Conservation (phyloP, 2,888 invertebrate genomes). For the Cantharis lateralis region DNA sequence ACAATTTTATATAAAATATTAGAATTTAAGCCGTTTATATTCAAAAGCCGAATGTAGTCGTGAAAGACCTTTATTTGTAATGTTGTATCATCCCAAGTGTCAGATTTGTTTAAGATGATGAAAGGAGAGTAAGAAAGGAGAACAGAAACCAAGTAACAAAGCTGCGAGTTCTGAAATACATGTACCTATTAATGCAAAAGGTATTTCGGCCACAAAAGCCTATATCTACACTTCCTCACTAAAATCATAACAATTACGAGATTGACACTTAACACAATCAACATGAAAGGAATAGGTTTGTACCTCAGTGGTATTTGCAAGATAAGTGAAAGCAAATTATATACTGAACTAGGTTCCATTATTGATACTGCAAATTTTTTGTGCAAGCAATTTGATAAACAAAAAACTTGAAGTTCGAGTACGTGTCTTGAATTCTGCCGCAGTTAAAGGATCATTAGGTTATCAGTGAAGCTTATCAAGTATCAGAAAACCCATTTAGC, state of each 20-base stretch:
- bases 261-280: background rate
- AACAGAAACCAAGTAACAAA: background rate
- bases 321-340: background rate
- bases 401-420: background rate
- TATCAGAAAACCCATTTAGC: conserved; percentile 11
- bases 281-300: background rate
- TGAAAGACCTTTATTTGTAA: background rate
- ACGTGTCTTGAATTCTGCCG: conserved; percentile 17
- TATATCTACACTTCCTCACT: background rate
- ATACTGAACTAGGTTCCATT: background rate
- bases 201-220: background rate
- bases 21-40: background rate
- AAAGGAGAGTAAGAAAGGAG: background rate
- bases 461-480: conserved; percentile 18
- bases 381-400: background rate
- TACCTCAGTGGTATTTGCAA: background rate
- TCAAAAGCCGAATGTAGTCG: background rate
- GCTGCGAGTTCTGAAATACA: background rate
- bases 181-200: background rate
- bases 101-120: background rate
- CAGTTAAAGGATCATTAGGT: conserved; percentile 14
- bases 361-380: background rate
- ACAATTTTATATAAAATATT: background rate
- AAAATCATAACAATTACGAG: background rate
- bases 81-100: background rate